A percentile compares a stretch with the other conserved stretches of the same genome.
phyloP scores from a whole-genome alignment of 2,888 invertebrate species.

The Sesamia inferens region DNA sequence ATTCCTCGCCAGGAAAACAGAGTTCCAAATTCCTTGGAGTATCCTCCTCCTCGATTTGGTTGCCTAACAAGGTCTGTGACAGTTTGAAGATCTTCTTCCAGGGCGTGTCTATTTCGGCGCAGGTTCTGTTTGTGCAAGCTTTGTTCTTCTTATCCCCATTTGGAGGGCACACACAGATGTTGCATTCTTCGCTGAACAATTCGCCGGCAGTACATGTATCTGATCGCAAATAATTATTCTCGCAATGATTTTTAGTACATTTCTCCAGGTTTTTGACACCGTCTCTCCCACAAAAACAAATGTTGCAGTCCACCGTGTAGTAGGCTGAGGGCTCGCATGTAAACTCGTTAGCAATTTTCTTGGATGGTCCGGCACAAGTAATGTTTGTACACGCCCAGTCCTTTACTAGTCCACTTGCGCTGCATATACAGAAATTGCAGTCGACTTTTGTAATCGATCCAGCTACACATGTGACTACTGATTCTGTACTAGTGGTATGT shows the following conservation, averaged over 20 bases:
- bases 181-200: constrained; percentile 83
- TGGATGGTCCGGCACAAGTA: constrained; percentile 66
- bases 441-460: constrained; percentile 78
- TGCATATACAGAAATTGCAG: constrained; percentile 87
- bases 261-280: constrained; percentile 83
- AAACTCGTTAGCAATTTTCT: constrained; percentile 65
- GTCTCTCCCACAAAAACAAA: constrained; percentile 80
- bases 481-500: constrained; percentile 34
- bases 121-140: constrained; percentile 79
- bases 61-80: constrained; percentile 72
- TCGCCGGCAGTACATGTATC: constrained; percentile 78
- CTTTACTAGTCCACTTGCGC: constrained; percentile 73
- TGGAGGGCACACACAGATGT: constrained; percentile 84
- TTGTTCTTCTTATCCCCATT: constrained; percentile 79
- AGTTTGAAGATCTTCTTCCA: constrained; percentile 79
- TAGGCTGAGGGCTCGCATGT: constrained; percentile 81
- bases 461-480: constrained; percentile 72
- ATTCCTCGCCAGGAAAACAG: constrained; percentile 86
- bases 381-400: constrained; percentile 81
- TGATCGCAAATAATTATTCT: constrained; percentile 77
- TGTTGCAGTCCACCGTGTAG: constrained; percentile 84
- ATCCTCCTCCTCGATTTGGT: constrained; percentile 65
- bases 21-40: constrained; percentile 74
- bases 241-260: constrained; percentile 86
- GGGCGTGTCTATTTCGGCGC: constrained; percentile 70